Base-by-base conservation (phyloP, 2,888 invertebrate species). In the Brenthis ino region DNA sequence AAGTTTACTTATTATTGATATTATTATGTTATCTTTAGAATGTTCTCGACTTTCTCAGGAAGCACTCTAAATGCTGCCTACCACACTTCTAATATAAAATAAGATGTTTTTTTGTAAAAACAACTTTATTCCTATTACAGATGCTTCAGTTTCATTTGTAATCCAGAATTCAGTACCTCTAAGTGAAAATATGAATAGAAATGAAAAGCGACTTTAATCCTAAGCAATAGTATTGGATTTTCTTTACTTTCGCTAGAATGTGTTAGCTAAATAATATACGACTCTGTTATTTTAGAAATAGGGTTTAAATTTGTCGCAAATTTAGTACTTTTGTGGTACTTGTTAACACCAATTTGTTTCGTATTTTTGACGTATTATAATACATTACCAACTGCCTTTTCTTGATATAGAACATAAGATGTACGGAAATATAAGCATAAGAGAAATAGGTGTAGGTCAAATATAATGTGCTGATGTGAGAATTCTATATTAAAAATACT, bases 21-120 rank as follows among this genome's bases (percentile, higher is more conserved):
- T 57, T 68, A 57, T 57, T 64, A 63, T 37, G 57, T 24, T 57
- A 6, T 37, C 37, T 43, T 57, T 66, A 63, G 69, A 67, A 72
- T 65, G 65, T 72, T 70, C 73, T 66, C 72, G 68, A 69, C 70
- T 68, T 70, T 70, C 63, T 63, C 72, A 70, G 75, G 74, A 75
- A 73, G 69, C 66, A 57, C 69, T 73, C 72, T 73, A 75, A 75
- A 74, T 67, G 69, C 65, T 75, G 73, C 74, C 75, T 75, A 72
- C 74, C 74, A 67, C 63, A 68, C 64, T 53, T 64, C 53, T 63
- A 20, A 54, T 48, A 48, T 14, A 20, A 37, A 53, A 57, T 16
- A 20, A 28, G 12, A 28, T 5, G 24, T 54, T 47, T 5, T 5
- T 6, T 11, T 13, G 8, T 47, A 47, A 66, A 58, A 53, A n/a